Evolutionary conservation across 2,888 invertebrate species (phyloP), one percentile per base, ranked within the genome.

Genomic region (Agrochola lychnidis): DNA sequence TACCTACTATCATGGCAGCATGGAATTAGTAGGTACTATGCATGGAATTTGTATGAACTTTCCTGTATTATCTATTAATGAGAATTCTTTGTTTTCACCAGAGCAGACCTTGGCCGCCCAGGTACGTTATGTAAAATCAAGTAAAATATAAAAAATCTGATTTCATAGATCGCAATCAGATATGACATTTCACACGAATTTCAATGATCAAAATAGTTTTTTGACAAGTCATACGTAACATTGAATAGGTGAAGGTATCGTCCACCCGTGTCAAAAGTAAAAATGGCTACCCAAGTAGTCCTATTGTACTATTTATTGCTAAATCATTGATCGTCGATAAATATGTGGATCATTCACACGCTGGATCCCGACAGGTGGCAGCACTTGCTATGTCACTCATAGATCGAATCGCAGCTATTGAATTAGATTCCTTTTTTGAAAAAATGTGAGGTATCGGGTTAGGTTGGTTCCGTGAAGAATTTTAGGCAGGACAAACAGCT

Each of bases 241-340:
- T 75, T 64, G 75, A 75, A 89, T 81, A 87, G 80, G 59, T 57
- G 19, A 40, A 30, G 48, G 56, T 48, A 73, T 72, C 70, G 77
- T 84, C 81, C 89, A 91, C 90, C 91, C 90, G 88, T 90, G 91
- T 92, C 93, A 93, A 91, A 91, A 81, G 81, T 64, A 87, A 91
- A 90, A 90, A 90, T 85, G 89, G 90, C 91, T 92, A 89, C 93
- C 93, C 91, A 91, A 94, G 92, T 91, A 91, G 91, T 91, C 87
- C 85, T 89, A 94, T 95, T 95, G 94, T 94, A 76, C 89, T 87
- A 87, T 89, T 92, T 95, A 93, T 91, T 95, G 96, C 94, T 92
- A 95, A 96, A 95, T 96, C 96, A 96, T 95, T 92, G 94, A 93
- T 92, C 90, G 90, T 84, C 93, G 91, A 95, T 95, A 93, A 94